Percentiles rank a stretch among this genome's conserved stretches.
phyloP scores from a whole-genome alignment of 2,797 vertebrate species.

The Danio choprae region DNA sequence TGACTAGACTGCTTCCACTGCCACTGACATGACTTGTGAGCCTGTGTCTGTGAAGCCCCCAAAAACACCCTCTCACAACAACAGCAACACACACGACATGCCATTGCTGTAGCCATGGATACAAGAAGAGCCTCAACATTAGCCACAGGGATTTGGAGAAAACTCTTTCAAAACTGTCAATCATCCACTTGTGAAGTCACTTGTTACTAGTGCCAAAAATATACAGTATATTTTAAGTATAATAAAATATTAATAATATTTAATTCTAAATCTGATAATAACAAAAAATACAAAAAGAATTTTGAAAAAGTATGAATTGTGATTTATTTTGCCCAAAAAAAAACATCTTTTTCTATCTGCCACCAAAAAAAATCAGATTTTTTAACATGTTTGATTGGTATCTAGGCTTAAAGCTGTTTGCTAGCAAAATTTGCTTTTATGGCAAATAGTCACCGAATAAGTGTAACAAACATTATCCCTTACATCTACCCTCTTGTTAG shows the following conservation, averaged over 20 bases:
- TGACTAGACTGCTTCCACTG: conserved; percentile 40
- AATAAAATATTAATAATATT: not conserved
- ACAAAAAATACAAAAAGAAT: too few species aligned
- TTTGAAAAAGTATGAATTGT: too few species aligned
- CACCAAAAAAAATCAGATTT: too few species aligned
- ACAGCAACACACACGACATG: conserved; percentile 35
- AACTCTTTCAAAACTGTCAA: conserved; percentile 47
- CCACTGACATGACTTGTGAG: conserved; percentile 44
- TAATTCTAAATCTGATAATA: too few species aligned
- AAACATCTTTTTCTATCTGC: too few species aligned
- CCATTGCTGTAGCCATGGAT: conserved; percentile 55
- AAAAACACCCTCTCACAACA: conserved; percentile 46
- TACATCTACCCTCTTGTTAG: not conserved
- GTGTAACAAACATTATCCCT: too few species aligned
- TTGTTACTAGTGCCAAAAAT: conserved; percentile 19
- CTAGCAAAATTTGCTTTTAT: too few species aligned
- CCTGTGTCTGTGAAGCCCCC: conserved; percentile 44
- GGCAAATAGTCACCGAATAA: too few species aligned
- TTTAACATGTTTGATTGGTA: too few species aligned
- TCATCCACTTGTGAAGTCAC: conserved; percentile 35
- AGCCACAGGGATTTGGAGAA: conserved; percentile 46
- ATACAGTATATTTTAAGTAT: too few species aligned
- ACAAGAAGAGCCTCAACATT: conserved; percentile 45
- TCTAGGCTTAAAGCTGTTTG: too few species aligned
- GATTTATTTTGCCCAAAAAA: too few species aligned